Conservation (phyloP, 1,140 invertebrate species). For the Leptinotarsa undecemlineata region DNA sequence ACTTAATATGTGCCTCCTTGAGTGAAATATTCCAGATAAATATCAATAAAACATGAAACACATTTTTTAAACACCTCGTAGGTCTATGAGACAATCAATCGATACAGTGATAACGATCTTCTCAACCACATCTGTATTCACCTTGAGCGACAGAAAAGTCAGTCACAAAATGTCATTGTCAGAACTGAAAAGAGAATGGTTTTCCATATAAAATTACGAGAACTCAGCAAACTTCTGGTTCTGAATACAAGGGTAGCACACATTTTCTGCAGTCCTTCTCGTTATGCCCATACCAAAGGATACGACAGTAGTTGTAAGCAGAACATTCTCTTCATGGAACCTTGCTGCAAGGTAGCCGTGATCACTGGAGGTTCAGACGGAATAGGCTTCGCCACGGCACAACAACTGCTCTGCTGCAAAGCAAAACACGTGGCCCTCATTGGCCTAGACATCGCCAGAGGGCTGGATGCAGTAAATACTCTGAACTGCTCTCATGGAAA, state of each 20-base stretch:
- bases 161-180: conserved; percentile 11
- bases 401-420: conserved; percentile 42
- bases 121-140: too few relatives aligned
- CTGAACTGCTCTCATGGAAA: conserved; percentile 47
- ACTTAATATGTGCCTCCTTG: too few relatives aligned
- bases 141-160: not conserved
- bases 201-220: not conserved
- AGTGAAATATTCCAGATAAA: too few relatives aligned
- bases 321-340: not conserved
- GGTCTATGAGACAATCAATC: too few relatives aligned
- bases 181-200: not conserved
- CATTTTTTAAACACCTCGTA: too few relatives aligned
- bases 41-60: too few relatives aligned
- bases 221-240: not conserved
- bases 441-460: conserved; percentile 41
- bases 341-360: conserved; percentile 44
- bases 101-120: too few relatives aligned
- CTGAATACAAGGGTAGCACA: not conserved
- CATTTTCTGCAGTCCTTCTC: not conserved
- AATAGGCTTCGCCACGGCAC: conserved; percentile 47
- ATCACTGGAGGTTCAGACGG: conserved; percentile 47
- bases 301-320: not conserved
- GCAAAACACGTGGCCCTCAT: conserved; percentile 44
- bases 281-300: not conserved
- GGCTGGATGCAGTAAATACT: conserved; percentile 42